A percentile compares a stretch with the other conserved stretches of the same genome.
These are phyloP conservation scores for Anseranas semipalmata DNA, from an alignment of 2,113 vertebrate species.

Conservation along the genomic window DNA sequence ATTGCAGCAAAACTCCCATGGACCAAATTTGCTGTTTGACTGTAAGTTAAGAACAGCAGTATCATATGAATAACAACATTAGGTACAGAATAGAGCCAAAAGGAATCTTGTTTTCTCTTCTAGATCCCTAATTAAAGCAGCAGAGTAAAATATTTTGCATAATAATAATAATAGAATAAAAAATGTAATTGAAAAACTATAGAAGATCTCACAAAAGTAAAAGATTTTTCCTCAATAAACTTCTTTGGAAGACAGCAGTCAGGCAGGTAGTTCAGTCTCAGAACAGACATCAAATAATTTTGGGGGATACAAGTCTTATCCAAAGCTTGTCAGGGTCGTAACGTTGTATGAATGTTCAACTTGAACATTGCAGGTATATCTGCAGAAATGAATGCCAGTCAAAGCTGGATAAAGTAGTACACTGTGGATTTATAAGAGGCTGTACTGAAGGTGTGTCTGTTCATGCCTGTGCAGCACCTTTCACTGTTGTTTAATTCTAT, in stretches of 20 bases:
- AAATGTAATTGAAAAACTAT: background rate
- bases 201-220: background rate
- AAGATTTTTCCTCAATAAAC: background rate
- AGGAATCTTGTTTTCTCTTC: background rate
- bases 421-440: rapidly evolving
- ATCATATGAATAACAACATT: background rate
- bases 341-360: background rate
- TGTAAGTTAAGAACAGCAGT: background rate
- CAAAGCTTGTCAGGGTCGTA: background rate
- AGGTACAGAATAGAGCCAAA: background rate
- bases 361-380: background rate
- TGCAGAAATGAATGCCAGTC: background rate
- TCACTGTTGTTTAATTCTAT: background rate
- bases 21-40: background rate
- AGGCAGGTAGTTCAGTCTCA: background rate
- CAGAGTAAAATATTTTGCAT: background rate
- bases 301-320: background rate
- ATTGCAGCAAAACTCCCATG: background rate
- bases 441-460: background rate
- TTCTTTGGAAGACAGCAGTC: background rate
- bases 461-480: background rate
- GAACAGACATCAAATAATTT: background rate
- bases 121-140: background rate
- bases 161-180: background rate
- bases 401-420: background rate